phyloP scores from a whole-genome alignment of 2,888 invertebrate genomes.

The Tetranychus piercei region DNA sequence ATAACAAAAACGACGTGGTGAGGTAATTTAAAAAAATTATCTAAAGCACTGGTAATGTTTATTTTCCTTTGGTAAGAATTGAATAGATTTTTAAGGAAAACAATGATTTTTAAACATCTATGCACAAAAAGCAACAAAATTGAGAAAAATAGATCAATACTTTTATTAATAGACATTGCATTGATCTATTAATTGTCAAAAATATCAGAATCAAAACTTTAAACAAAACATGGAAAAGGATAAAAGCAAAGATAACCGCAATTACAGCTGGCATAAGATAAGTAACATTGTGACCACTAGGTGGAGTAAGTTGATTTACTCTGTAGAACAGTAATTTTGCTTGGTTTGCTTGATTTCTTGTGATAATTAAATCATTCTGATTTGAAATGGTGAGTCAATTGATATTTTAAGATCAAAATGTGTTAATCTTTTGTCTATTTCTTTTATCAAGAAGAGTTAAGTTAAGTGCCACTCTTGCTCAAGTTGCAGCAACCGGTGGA shows the following conservation, averaged over 20 bases:
- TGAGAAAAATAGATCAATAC: not conserved
- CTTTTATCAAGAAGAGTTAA: not conserved
- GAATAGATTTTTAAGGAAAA: not conserved
- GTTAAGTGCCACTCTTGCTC: not conserved
- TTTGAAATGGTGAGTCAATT: not conserved
- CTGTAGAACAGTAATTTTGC: too few species aligned
- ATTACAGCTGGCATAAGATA: not conserved
- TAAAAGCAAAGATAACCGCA: not conserved
- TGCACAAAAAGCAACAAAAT: not conserved
- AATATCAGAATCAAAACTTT: not conserved
- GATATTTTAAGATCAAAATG: not conserved
- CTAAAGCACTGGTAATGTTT: not conserved
- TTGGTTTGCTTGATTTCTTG: not conserved
- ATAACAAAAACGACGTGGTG: not conserved
- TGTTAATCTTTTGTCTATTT: not conserved
- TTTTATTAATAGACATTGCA: not conserved
- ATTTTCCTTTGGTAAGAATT: not conserved
- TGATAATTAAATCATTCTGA: not conserved
- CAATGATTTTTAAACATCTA: not conserved
- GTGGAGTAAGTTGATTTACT: not conserved
- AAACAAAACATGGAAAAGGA: not conserved
- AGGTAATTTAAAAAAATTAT: not conserved
- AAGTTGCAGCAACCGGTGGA: slow-evolving; percentile 35
- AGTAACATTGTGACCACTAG: not conserved
- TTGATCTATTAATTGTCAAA: not conserved